Base-by-base conservation (phyloP, 2,888 invertebrate species). In the Melieria omissa region DNA sequence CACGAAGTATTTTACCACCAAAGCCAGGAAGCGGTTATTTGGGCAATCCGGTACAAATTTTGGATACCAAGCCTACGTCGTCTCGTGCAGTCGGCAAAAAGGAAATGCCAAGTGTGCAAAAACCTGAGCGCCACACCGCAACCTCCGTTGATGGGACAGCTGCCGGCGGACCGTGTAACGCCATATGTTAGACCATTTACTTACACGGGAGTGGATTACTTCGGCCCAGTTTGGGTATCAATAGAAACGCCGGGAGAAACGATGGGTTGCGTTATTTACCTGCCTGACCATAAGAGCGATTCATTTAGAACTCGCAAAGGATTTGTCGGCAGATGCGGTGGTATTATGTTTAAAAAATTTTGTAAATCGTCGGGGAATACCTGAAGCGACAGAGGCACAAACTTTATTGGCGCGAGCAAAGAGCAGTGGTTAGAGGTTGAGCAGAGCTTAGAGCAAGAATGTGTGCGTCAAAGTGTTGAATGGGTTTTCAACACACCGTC, bases 81-180 rank as follows among this genome's bases (percentile, higher is more conserved):
- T 4, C 16, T 75, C 4, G 44, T 74, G 7, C 62, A 65, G 16
- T n/a, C 58, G 16, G 68, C 68, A 6, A 73, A 74, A 55, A 64
- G 57, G 41, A 12, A 45, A n/a, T 71, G 54, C 41, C 5, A 41
- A 6, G 47, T 47, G 3, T 75, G 73, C 45, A 54, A 64, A 5
- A 55, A 41, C n/a, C 44, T 62, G 7, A 12, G 14, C 7, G 61
- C 69, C 8, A 67, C 68, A 7, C 78, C 78, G 7, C 12, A 41
- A 4, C 46, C 52, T 4, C 78, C 78, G 1, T 54, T 72, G 8
- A 79, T 80, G 78, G 79, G 75, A 8, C 76, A 75, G 46, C 16
- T 76, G 8, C 74, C 75, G 0, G 4, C 60, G 9, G 77, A 76
- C 44, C 67, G 75, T 6, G n/a, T 75, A 3, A 74, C 66, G 6